Evolutionary conservation across 1,140 invertebrate species (phyloP), one percentile per base, ranked within the genome.

Genomic region (Sipha flava): DNA sequence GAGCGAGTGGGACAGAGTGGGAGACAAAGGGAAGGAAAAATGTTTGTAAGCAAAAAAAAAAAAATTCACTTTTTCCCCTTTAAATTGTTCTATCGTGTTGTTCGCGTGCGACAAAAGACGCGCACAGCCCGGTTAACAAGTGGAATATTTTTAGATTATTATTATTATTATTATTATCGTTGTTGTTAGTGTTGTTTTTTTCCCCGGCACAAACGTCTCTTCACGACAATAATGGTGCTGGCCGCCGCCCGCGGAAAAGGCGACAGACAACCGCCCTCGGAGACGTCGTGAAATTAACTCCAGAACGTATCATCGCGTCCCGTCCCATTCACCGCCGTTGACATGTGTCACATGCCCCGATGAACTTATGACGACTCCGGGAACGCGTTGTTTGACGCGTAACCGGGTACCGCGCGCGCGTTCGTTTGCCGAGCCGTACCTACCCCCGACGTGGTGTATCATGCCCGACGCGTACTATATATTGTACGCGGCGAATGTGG

Each of bases 41-140:
- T 52, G 72, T 75, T 57, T 75, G 49, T 75, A 75, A 75, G 72
- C 72, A 54, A 54, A 75, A 75, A 73, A 73, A 49, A 47, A 68
- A 68, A 66, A 66, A 66, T 66, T 21, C 64, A 43, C n/a, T 66
- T 66, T 66, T 43, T 29, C 14, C 12, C 54, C 6, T 64, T 21
- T 34, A 64, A 31, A 21, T 34, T 31, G n/a, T n/a, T n/a, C n/a
- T n/a, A n/a, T 64, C n/a, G n/a, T 40, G 40, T 66, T 66, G 43
- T 43, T 43, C 37, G n/a, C n/a, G n/a, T 23, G 23, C 34, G 64
- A 66, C 64, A 66, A 66, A 66, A 66, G 64, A 66, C 64, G 37
- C 31, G 9, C 29, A n/a, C 1, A n/a, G 14, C 26, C 26, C 57
- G n/a, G 37, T 66, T 66, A 66, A 66, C 64, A 66, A 66, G 64